Evolutionary conservation across 1,140 invertebrate species (phyloP).

Genomic region (Drosophila willistoni): DNA sequence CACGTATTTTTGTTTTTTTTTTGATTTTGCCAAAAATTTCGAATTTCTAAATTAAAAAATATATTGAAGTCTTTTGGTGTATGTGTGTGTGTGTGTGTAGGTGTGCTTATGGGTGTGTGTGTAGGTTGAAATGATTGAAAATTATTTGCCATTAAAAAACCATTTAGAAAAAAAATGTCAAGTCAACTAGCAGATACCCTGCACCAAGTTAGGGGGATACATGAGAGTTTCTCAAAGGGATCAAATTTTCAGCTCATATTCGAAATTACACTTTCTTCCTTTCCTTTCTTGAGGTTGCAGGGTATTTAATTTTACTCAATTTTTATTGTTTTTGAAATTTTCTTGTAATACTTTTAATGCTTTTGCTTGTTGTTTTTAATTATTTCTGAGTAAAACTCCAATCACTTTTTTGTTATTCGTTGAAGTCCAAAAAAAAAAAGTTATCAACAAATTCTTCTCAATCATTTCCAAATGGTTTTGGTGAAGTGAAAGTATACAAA

Average conservation of each 20-base stretch:
- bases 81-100: slow-evolving; percentile 30
- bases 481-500: slow-evolving; percentile 32
- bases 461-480: slow-evolving; percentile 14
- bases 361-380: slow-evolving; percentile 53
- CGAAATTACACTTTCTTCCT: too few relatives aligned
- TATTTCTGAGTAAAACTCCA: slow-evolving; percentile 76
- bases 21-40: slow-evolving; percentile 67
- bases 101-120: slow-evolving; percentile 5
- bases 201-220: not conserved
- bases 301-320: slow-evolving; percentile 7
- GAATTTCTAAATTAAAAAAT: slow-evolving; percentile 68
- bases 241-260: too few relatives aligned
- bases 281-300: not conserved
- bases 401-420: slow-evolving; percentile 64
- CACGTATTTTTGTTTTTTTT: slow-evolving; percentile 61
- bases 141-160: slow-evolving; percentile 43
- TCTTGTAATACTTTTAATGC: slow-evolving; percentile 24
- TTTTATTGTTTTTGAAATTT: not conserved
- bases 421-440: slow-evolving; percentile 41
- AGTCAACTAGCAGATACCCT: not conserved
- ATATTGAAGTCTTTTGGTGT: slow-evolving; percentile 81
- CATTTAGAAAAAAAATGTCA: not conserved
- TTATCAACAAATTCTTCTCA: slow-evolving; percentile 26
- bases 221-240: too few relatives aligned
- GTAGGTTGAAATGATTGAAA: slow-evolving; percentile 62